Evolutionary conservation across 2,888 invertebrate species (phyloP).

Genomic region (Rhagonycha lutea): DNA sequence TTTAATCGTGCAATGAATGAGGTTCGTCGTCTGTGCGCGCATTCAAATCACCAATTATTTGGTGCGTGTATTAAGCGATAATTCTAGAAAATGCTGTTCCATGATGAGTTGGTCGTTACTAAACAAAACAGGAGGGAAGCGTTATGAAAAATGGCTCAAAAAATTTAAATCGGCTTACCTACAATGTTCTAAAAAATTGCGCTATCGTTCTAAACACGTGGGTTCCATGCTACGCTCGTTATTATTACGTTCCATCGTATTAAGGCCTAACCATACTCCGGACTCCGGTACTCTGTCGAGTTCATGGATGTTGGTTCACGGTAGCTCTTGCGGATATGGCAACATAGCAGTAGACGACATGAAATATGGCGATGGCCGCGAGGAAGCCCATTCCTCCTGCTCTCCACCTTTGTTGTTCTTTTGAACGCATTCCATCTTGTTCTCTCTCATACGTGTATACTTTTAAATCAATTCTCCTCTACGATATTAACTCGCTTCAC

Average conservation of each 20-base stretch:
- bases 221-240: constrained; percentile 18
- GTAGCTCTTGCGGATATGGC: constrained; percentile 44
- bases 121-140: background rate
- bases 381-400: constrained; percentile 51
- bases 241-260: background rate
- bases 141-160: background rate
- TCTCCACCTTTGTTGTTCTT: constrained; percentile 38
- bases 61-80: background rate
- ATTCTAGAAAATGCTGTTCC: background rate
- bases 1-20: background rate
- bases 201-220: constrained; percentile 27
- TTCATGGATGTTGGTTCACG: constrained; percentile 16
- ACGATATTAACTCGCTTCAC: constrained; percentile 5
- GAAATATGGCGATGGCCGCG: constrained; percentile 53
- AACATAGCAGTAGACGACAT: constrained; percentile 51
- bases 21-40: background rate
- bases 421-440: constrained; percentile 28
- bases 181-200: background rate
- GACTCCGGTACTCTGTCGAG: background rate
- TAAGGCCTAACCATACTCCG: background rate
- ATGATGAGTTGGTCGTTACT: background rate
- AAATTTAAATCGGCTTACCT: background rate
- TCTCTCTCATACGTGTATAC: constrained; percentile 10
- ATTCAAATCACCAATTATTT: background rate
- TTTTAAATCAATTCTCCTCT: constrained; percentile 1